phyloP scores from a whole-genome alignment of 2,888 invertebrate species.

The Ypsolopha sequella region DNA sequence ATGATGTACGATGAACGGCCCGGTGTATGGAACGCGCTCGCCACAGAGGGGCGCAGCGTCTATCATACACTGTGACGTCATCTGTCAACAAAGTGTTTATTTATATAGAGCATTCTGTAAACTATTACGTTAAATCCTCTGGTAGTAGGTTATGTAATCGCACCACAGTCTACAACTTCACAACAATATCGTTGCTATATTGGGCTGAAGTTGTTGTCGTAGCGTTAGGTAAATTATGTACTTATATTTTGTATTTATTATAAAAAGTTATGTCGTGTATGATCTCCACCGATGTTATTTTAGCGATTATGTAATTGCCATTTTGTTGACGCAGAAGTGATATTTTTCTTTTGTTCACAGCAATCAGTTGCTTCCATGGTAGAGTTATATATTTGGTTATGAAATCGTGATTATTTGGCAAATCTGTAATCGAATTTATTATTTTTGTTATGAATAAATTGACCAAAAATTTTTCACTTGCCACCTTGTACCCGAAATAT shows the following conservation, averaged over 20 bases:
- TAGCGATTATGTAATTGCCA: constrained; percentile 66
- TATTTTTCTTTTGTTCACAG: constrained; percentile 38
- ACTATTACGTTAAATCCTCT: constrained; percentile 53
- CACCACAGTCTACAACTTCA: constrained; percentile 40
- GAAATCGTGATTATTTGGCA: constrained; percentile 49
- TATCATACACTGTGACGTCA: neutral
- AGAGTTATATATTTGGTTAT: constrained; percentile 47
- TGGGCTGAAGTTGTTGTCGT: constrained; percentile 61
- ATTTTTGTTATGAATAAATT: constrained; percentile 30
- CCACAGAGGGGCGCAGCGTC: no score
- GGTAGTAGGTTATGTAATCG: constrained; percentile 37
- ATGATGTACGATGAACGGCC: constrained; percentile 14
- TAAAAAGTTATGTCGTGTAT: constrained; percentile 56
- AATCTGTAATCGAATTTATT: constrained; percentile 40
- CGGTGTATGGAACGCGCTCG: constrained; percentile 3
- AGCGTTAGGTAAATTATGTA: constrained; percentile 61
- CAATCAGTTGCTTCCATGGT: constrained; percentile 62
- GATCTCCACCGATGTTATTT: constrained; percentile 70
- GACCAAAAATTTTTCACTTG: constrained; percentile 43
- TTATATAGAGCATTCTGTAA: constrained; percentile 50
- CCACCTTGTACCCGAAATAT: constrained; percentile 55
- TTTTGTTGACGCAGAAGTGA: constrained; percentile 54
- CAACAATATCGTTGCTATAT: constrained; percentile 60
- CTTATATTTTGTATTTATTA: constrained; percentile 43
- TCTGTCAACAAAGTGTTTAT: constrained; percentile 20